Evolutionary conservation across 2,797 vertebrate genomes (phyloP), one percentile per base, ranked within the genome.

Genomic region (Hephaestus fuliginosus): DNA sequence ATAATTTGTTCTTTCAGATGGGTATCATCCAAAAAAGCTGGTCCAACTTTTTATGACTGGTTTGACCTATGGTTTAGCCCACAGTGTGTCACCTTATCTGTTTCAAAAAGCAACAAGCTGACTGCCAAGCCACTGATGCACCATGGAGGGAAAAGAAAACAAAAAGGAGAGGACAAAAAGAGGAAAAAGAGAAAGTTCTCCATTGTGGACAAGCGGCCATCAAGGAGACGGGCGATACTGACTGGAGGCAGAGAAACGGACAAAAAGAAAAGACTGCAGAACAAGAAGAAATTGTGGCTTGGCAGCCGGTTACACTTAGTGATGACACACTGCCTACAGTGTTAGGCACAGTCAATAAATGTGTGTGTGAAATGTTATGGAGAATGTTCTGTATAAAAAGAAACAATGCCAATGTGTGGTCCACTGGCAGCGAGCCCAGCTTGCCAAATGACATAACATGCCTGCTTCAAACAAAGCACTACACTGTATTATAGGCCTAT

Each of bases 371-470:
- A 91, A 88, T 80, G 82, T 89, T 92, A 83, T 65, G 53, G 53
- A 87, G 77, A 88, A 80, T 70, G 77, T 82, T 89, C 81, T 72
- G 82, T 80, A 77, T 83, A 73, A 89, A 39, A 88, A 85, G 75
- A 91, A 92, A 85, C 81, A 81, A 90, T 84, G 85, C 78, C 86
- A 88, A 85, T 84, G 88, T 88, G 88, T 86, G 88, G 84, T 86
- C 76, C 61, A 81, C 84, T 89, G 85, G 91, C 88, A 91, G 57
- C 5, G 1, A 78, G 87, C 85, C 85, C 81, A 91, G 81, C 68
- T 88, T 65, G 49, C 70, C 69, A 73, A 91, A 89, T 87, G 81
- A 92, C 82, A 88, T 83, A 89, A 88, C 78, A 85, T 71, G 76
- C 66, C 72, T 82, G 67, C 66, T 84, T 83, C 69, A 78, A 87